Percentiles rank a stretch among this genome's conserved stretches.
Evolutionary conservation across 1,140 invertebrate species (phyloP).

Genomic region (Cotesia vestalis): DNA sequence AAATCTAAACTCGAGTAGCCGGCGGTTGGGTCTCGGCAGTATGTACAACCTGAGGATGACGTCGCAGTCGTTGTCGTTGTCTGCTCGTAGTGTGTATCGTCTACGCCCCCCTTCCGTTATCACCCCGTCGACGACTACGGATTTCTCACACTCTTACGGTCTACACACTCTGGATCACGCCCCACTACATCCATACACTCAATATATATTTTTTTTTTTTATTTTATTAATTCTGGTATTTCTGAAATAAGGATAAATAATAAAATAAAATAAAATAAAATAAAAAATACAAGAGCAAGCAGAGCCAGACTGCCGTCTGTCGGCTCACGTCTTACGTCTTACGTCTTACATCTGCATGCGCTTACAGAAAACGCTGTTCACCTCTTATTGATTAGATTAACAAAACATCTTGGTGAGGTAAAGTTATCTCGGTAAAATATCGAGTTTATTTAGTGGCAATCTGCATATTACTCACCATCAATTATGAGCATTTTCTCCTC

Average conservation of each 20-base stretch:
- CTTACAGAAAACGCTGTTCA: too few species aligned
- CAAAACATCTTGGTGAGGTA: not conserved
- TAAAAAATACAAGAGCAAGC: too few species aligned
- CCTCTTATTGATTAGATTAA: not conserved
- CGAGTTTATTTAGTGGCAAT: slow-evolving; percentile 13
- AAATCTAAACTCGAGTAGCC: slow-evolving; percentile 57
- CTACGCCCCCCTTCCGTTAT: slow-evolving; percentile 27
- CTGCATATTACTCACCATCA: slow-evolving; percentile 54
- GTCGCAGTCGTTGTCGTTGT: slow-evolving; percentile 31
- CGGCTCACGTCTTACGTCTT: too few species aligned
- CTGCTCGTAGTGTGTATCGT: slow-evolving; percentile 22
- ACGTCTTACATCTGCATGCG: too few species aligned
- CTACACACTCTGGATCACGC: slow-evolving; percentile 23
- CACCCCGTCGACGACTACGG: slow-evolving; percentile 12
- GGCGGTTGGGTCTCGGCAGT: slow-evolving; percentile 37
- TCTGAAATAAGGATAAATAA: not conserved
- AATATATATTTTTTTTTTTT: not conserved
- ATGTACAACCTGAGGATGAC: slow-evolving; percentile 62
- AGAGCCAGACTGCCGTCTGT: not conserved
- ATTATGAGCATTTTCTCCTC: slow-evolving; percentile 66
- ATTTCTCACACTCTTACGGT: slow-evolving; percentile 29
- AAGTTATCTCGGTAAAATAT: not conserved
- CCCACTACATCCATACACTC: not conserved
- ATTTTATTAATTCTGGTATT: slow-evolving; percentile 10
- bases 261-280: too few species aligned